phyloP scores from a whole-genome alignment of 2,888 invertebrate genomes.

The Chrysina gloriosa region DNA sequence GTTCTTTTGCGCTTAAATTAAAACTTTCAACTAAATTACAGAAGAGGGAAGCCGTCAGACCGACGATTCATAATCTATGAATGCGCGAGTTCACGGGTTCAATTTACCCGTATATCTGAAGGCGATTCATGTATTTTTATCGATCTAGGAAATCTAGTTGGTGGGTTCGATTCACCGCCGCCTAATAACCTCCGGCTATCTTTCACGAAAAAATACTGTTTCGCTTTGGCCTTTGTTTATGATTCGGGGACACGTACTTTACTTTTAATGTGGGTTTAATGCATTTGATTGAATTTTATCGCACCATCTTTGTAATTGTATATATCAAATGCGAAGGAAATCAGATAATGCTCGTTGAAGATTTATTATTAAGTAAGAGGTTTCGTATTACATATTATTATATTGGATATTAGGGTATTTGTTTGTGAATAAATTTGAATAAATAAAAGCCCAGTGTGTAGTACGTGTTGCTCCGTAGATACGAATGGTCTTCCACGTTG shows the following conservation, averaged over 20 bases:
- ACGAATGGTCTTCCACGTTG: conserved; percentile 26
- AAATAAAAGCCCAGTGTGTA: conserved; percentile 7
- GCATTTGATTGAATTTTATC: conserved; percentile 39
- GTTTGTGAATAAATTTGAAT: conserved; percentile 36
- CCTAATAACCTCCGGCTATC: conserved; percentile 18
- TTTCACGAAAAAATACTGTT: conserved; percentile 1
- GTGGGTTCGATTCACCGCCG: conserved; percentile 14
- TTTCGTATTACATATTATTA: conserved; percentile 54
- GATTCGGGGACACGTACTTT: conserved; percentile 8
- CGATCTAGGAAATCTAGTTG: conserved; percentile 45
- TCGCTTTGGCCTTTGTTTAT: conserved; percentile 4
- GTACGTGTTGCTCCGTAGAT: conserved; percentile 3
- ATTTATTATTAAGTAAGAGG: conserved; percentile 54
- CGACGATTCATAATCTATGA: conserved; percentile 7
- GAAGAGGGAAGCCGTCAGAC: conserved; percentile 3
- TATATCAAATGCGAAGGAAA: conserved; percentile 38
- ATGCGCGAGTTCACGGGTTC: conserved; percentile 43
- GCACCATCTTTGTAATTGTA: conserved; percentile 35
- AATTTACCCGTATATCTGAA: conserved; percentile 37
- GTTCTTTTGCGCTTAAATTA: conserved; percentile 18
- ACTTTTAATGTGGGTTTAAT: conserved; percentile 40
- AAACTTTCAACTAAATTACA: conserved; percentile 7
- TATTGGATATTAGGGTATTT: conserved; percentile 37
- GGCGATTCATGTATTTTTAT: conserved; percentile 47
- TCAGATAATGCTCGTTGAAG: conserved; percentile 48